Conservation (phyloP, 2,888 invertebrate species). For the Scaptomyza cyrtandrae region DNA sequence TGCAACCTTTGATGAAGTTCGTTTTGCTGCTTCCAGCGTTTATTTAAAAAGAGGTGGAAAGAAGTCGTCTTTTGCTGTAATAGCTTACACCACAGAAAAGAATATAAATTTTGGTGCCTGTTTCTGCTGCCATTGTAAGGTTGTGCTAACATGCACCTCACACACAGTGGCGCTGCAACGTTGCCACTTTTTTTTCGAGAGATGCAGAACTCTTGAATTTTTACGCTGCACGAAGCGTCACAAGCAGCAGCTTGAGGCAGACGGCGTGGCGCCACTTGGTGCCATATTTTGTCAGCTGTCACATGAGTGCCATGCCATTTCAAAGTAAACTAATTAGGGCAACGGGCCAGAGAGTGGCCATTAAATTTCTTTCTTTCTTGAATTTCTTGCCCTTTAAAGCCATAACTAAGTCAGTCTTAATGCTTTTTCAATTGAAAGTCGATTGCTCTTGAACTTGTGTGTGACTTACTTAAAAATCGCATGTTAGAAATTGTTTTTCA, state of each 20-base stretch:
- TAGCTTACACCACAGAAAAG: conserved; percentile 13
- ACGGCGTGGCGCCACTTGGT: conserved; percentile 29
- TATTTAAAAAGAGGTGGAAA: conserved; percentile 24
- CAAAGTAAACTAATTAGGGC: conserved; percentile 64
- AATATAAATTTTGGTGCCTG: conserved; percentile 28
- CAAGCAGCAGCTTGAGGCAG: conserved; percentile 17
- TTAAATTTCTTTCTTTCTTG: neutral
- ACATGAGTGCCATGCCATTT: conserved; percentile 41
- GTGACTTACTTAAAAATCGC: conserved; percentile 11
- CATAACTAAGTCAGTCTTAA: neutral
- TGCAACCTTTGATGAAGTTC: conserved; percentile 32
- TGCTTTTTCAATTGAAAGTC: neutral
- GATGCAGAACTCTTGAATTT: conserved; percentile 36
- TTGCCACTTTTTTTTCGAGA: neutral
- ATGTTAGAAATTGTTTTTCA: conserved; percentile 16
- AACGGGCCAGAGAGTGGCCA: conserved; percentile 13
- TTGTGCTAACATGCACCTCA: conserved; percentile 18
- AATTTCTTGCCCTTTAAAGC: conserved; percentile 16
- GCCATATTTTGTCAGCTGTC: conserved; percentile 54
- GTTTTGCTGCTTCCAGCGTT: conserved; percentile 12
- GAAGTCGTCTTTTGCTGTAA: conserved; percentile 10
- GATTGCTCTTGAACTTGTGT: neutral
- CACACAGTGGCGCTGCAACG: neutral
- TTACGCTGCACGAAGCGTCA: conserved; percentile 15
- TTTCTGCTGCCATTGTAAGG: conserved; percentile 7